Base-by-base conservation (phyloP, 2,113 vertebrate genomes). In the Symphodus melops region DNA sequence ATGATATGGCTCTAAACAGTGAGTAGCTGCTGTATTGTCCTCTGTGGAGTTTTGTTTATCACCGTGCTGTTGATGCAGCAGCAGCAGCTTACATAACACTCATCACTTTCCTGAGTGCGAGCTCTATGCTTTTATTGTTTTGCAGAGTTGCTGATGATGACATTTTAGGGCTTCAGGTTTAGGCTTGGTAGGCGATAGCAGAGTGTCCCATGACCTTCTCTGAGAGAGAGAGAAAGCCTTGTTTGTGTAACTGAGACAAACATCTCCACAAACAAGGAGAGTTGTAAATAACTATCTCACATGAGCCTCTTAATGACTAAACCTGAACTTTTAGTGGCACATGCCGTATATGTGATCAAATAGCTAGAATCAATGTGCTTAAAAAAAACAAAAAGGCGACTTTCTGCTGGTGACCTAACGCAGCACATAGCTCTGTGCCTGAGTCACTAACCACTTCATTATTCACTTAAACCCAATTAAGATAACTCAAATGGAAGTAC, bases 131-230 rank as follows among this genome's bases (percentile, higher is more conserved):
- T 48, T 75, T 11, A 37, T 83, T 78, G 78, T 78, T 44, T 33
- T 28, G 58, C 42, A 73, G 70, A 87, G 64, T 55, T 63, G 68
- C 75, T 85, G 74, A 52, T 82, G 69, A 20, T 42, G 62, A 63
- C 19, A 10, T 54, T 67, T 53, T 33, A 76, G 60, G 6, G 0
- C 49, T 51, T 70, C 54, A 48, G 20, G 54, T 72, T 61, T 44
- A 54, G 41, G 63, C 42, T 48, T 33, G 28, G 9, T 49, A 21
- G n/a, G 48, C 54, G 70, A 57, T 17, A 36, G 44, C 52, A 25
- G 39, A 74, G 78, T 61, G 76, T 81, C 85, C 74, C 76, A 57
- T 89, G 85, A 89, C 79, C 59, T 52, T 21, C 17, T 46, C 13
- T 19, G 44, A 82, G 61, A 79, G 63, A 70, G 63, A 70, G 49